These are phyloP conservation scores for Ectemnius cavifrons DNA, from an alignment of 2,888 invertebrate species.

Conservation along the genomic window DNA sequence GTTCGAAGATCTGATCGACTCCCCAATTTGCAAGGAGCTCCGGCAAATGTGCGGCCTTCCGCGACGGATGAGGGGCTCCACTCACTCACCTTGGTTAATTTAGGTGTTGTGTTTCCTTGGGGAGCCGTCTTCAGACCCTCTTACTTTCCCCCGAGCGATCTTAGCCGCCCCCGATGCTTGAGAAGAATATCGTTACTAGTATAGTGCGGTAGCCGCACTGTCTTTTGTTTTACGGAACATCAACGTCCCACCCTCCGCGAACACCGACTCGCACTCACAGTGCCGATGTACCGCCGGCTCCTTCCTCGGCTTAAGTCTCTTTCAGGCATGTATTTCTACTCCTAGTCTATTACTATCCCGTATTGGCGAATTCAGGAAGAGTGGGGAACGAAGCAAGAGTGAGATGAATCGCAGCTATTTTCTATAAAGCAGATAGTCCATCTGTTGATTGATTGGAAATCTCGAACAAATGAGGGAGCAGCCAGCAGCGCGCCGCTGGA, in stretches of 20 bases:
- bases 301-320: too few species aligned
- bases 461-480: conserved; percentile 1
- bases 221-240: conserved; percentile 14
- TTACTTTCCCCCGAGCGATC: conserved; percentile 47
- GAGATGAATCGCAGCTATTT: conserved; percentile 4
- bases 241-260: conserved; percentile 8
- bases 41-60: conserved; percentile 41
- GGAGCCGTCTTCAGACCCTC: conserved; percentile 52
- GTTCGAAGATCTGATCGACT: conserved; percentile 31
- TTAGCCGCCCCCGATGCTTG: conserved; percentile 11
- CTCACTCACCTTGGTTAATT: conserved; percentile 61
- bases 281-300: not conserved
- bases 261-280: not conserved
- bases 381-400: too few species aligned
- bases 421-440: not conserved
- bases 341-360: too few species aligned
- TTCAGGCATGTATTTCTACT: too few species aligned
- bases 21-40: conserved; percentile 57
- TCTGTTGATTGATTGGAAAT: not conserved
- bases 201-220: conserved; percentile 4
- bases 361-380: too few species aligned
- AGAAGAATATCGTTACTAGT: conserved; percentile 26
- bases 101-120: conserved; percentile 67
- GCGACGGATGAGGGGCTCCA: conserved; percentile 29
- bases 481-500: conserved; percentile 25